These are phyloP conservation scores for Laticauda colubrina DNA, from an alignment of 2,113 vertebrate genomes.

Conservation along the genomic window DNA sequence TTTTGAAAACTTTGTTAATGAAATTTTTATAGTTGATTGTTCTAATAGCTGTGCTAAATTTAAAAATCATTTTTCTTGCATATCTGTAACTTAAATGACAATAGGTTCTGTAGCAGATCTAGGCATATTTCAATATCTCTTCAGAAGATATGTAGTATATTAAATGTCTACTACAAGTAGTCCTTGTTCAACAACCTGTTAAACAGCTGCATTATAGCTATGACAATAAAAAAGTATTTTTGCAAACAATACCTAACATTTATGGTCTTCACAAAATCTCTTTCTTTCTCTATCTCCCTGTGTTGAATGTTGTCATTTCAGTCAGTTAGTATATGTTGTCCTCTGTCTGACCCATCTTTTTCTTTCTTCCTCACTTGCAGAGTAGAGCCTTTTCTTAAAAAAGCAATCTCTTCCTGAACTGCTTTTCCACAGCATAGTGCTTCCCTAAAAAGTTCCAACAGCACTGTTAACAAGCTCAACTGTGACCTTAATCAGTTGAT, in stretches of 20 bases:
- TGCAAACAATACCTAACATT: background rate
- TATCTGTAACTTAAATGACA: background rate
- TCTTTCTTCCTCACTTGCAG: background rate
- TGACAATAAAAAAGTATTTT: background rate
- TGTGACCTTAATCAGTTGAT: background rate
- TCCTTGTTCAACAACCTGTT: background rate
- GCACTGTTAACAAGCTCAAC: background rate
- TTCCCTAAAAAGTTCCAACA: background rate
- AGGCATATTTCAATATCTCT: background rate
- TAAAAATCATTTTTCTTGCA: accelerated
- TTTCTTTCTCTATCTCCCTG: background rate
- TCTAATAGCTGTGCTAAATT: background rate
- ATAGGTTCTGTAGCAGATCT: background rate
- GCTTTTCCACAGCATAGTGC: background rate
- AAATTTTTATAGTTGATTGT: background rate
- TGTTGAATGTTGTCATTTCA: background rate
- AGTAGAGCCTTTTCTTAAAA: background rate
- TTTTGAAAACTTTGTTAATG: background rate
- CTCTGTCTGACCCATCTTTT: background rate
- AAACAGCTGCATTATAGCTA: background rate
- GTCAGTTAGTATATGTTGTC: background rate
- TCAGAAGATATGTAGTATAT: background rate
- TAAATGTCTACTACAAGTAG: constrained; percentile 4
- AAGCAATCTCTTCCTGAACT: background rate
- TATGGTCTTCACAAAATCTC: background rate